These are phyloP conservation scores for Philereme vetulata DNA, from an alignment of 2,888 invertebrate species.

Conservation along the genomic window DNA sequence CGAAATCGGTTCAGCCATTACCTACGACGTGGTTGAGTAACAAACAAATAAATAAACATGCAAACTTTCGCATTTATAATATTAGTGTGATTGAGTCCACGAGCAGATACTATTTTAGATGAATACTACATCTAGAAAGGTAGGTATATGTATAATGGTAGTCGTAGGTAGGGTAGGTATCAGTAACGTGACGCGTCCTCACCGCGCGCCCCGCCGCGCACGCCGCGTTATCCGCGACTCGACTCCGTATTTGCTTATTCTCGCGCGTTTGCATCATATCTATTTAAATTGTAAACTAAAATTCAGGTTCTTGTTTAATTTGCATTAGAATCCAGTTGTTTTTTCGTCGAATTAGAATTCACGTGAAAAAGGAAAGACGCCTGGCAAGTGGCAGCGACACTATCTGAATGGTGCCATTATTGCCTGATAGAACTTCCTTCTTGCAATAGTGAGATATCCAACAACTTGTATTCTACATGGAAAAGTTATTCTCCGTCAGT, in stretches of 20 bases:
- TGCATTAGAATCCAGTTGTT: conserved; percentile 41
- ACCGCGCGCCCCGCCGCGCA: conserved; percentile 1
- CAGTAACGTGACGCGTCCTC: not conserved
- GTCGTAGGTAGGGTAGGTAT: no score
- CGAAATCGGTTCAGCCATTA: no score
- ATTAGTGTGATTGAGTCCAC: no score
- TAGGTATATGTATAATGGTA: no score
- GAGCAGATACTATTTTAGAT: no score
- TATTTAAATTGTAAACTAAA: conserved; percentile 41
- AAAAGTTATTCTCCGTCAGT: not conserved
- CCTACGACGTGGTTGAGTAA: no score
- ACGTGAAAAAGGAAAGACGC: conserved; percentile 30
- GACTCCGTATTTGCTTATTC: conserved; percentile 33
- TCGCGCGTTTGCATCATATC: conserved; percentile 41
- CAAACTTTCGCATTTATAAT: no score
- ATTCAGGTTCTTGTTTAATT: conserved; percentile 38
- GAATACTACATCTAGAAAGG: no score
- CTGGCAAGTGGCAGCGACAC: conserved; percentile 18
- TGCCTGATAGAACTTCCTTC: not conserved
- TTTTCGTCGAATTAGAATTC: conserved; percentile 35
- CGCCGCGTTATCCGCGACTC: conserved; percentile 19
- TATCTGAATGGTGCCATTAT: conserved; percentile 16
- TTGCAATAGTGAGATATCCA: no score
- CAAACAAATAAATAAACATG: no score
- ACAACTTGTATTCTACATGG: not conserved